phyloP scores from a whole-genome alignment of 2,888 invertebrate species.

The Acanthacorydalis orientalis region DNA sequence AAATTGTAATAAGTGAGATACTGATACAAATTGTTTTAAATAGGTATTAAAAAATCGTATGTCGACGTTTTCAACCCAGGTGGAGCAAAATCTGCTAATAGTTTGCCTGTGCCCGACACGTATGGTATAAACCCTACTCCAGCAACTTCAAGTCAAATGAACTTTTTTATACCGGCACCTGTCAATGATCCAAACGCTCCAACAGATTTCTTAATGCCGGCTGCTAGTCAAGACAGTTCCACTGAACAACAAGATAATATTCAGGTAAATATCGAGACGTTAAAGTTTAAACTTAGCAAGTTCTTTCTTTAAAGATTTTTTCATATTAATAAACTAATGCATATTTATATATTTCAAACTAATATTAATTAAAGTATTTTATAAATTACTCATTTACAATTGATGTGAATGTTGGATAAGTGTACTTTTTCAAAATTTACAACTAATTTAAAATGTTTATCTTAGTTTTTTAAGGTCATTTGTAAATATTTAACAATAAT shows the following conservation, averaged over 20 bases:
- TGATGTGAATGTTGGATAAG: no score
- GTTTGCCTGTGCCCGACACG: constrained; percentile 20
- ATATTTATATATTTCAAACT: no score
- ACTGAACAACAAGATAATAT: constrained; percentile 13
- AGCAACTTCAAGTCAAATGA: constrained; percentile 25
- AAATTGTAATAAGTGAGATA: no score
- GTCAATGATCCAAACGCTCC: constrained; percentile 35
- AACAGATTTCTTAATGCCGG: constrained; percentile 34
- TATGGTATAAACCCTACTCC: constrained; percentile 10
- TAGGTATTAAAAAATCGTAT: constrained; percentile 71
- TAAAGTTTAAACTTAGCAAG: no score
- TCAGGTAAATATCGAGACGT: constrained; percentile 18
- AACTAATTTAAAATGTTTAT: no score
- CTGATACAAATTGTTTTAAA: constrained; percentile 11
- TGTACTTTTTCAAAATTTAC: no score
- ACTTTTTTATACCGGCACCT: constrained; percentile 38
- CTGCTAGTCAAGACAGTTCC: constrained; percentile 12
- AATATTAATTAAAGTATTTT: no score
- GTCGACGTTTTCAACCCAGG: constrained; percentile 77
- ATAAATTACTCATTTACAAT: no score
- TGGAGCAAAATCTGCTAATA: constrained; percentile 26
- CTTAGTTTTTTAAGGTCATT: no score
- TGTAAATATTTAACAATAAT: no score
- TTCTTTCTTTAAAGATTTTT: no score
- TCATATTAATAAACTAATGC: neutral